phyloP scores from a whole-genome alignment of 1,140 invertebrate genomes.

The Bicyclus anynana region DNA sequence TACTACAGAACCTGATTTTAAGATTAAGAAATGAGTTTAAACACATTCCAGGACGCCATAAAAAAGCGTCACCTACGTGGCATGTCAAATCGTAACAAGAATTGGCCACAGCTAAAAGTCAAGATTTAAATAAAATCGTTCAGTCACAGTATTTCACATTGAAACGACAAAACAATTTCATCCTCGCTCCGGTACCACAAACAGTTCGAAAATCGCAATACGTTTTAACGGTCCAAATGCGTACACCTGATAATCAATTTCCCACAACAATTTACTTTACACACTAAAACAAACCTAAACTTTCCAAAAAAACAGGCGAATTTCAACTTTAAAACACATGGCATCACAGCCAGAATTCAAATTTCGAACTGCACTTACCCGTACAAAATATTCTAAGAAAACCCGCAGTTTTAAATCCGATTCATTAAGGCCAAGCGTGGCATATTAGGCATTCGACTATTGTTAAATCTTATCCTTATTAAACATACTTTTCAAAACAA shows the following conservation, averaged over 20 bases:
- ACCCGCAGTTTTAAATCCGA: slow-evolving; percentile 38
- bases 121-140: slow-evolving; percentile 3
- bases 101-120: slow-evolving; percentile 3
- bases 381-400: slow-evolving; percentile 34
- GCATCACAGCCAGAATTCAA: neutral
- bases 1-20: too few species aligned
- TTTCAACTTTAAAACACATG: slow-evolving; percentile 10
- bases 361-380: slow-evolving; percentile 1
- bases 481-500: neutral
- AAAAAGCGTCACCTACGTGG: slow-evolving; percentile 5
- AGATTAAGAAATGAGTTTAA: neutral
- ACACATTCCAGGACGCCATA: neutral
- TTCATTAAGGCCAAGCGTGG: slow-evolving; percentile 42
- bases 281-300: slow-evolving; percentile 5
- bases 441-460: slow-evolving; percentile 38
- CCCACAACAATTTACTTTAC: slow-evolving; percentile 21
- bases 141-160: slow-evolving; percentile 1
- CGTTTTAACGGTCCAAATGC: slow-evolving; percentile 15
- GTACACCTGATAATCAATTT: slow-evolving; percentile 34
- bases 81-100: slow-evolving; percentile 16
- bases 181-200: slow-evolving; percentile 14
- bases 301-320: slow-evolving; percentile 10
- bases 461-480: slow-evolving; percentile 17
- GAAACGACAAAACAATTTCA: slow-evolving; percentile 27
- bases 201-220: slow-evolving; percentile 8